Evolutionary conservation across 2,113 vertebrate species (phyloP).

Genomic region (Sardina pilchardus): DNA sequence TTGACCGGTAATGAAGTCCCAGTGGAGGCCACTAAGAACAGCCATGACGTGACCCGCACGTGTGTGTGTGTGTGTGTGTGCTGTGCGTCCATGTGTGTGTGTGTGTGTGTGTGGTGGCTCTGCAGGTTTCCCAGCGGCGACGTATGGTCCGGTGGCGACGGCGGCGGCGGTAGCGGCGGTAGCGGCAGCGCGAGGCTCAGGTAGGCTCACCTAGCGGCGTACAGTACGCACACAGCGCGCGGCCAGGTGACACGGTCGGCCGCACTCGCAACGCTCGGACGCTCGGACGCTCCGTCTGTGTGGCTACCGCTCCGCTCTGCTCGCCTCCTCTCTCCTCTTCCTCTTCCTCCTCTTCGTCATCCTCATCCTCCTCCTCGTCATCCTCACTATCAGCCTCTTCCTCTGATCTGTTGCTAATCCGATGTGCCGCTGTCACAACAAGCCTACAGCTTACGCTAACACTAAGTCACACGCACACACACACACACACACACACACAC

Average conservation of each 20-base stretch:
- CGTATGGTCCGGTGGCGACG: constrained; percentile 95
- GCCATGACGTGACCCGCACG: not conserved
- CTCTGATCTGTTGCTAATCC: not conserved
- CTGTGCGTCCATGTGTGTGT: not conserved
- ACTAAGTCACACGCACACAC: constrained; percentile 46
- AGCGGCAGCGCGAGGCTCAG: constrained; percentile 97
- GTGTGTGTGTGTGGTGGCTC: constrained; percentile 27
- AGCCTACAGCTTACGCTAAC: not conserved
- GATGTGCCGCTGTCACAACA: not conserved
- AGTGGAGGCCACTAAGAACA: not conserved
- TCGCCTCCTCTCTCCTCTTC: constrained; percentile 54
- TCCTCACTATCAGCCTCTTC: not conserved
- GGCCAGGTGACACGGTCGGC: constrained; percentile 92
- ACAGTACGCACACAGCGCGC: constrained; percentile 91
- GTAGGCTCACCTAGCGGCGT: constrained; percentile 89
- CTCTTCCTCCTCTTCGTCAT: not conserved
- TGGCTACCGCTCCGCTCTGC: constrained; percentile 87
- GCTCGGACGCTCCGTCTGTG: constrained; percentile 80
- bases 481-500: constrained; percentile 46
- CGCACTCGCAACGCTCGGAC: constrained; percentile 77
- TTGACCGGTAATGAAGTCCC: constrained; percentile 3
- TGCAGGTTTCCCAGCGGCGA: constrained; percentile 92
- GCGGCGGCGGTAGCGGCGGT: constrained; percentile 78
- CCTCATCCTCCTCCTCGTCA: constrained; percentile 57
- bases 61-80: not conserved